phyloP scores from a whole-genome alignment of 2,113 vertebrate species.

The Hydrolagus affinis region DNA sequence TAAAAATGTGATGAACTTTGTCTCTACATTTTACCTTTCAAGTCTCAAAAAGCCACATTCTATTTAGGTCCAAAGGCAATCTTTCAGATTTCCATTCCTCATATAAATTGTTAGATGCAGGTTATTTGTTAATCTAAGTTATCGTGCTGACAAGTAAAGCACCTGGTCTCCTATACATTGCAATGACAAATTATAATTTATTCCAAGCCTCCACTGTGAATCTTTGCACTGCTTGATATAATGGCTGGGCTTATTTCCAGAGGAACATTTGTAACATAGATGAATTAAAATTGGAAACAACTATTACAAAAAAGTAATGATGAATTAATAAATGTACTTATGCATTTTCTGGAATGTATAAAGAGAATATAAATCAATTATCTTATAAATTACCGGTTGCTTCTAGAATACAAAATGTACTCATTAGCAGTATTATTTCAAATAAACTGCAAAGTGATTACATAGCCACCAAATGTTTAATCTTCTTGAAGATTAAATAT shows the following conservation, averaged over 20 bases:
- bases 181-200: constrained; percentile 21
- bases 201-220: background rate
- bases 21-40: background rate
- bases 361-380: background rate
- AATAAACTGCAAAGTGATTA: background rate
- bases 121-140: constrained; percentile 48
- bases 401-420: background rate
- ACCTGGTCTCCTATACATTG: constrained; percentile 39
- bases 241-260: background rate
- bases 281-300: constrained; percentile 5
- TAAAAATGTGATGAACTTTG: no score
- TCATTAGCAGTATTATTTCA: background rate
- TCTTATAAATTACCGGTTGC: background rate
- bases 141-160: constrained; percentile 44
- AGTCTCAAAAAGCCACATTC: background rate
- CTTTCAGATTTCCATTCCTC: constrained; percentile 21
- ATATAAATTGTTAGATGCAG: constrained; percentile 42
- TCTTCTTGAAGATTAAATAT: background rate
- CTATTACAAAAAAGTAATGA: background rate
- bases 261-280: background rate
- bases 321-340: constrained; percentile 5
- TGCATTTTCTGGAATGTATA: background rate
- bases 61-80: background rate
- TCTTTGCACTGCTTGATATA: background rate
- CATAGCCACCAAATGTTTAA: background rate